Base-by-base conservation (phyloP, 2,888 invertebrate species). In the Diaprepes abbreviatus region DNA sequence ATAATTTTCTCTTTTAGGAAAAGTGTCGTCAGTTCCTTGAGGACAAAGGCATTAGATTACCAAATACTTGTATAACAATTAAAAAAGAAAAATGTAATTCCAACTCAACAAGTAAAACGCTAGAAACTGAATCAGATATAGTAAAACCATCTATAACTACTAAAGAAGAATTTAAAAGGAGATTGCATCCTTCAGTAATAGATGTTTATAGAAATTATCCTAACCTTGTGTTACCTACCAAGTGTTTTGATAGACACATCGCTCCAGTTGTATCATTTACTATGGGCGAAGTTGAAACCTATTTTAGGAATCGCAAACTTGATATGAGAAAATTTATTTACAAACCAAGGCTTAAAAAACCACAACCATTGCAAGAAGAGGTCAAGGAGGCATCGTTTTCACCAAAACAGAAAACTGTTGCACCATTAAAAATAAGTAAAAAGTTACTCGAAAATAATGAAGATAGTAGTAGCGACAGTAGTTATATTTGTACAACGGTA, bases 261-360 rank as follows among this genome's bases (percentile, higher is more conserved):
- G 45, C 65, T 7, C 77, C 77, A 9, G 68, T 64, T n/a, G 74
- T 78, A 1, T 72, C 72, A 10, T 48, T 78, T 43, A 33, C 71
- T 7, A 73, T 72, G 43, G 71, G 71, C 40, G 73, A 73, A 24
- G 75, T 78, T 3, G 76, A 77, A 60, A 66, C 73, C n/a, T 77
- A 75, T 35, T 70, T 70, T 33, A 54, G 33, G 50, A 12, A n/a
- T 2, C 10, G 45, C 2, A 70, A 60, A 52, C 52, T 70, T n/a
- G 24, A 70, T 40, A 65, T 70, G 65, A 58, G 17, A 17, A 38
- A 54, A 17, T 70, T 52, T 48, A 57, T 68, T 38, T 68, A 45
- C 17, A 60, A 60, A 12, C 35, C 59, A 31, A 16, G 5, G n/a
- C 3, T 31, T 9, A 14, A 16, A n/a, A 12, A 4, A 14, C 6